Evolutionary conservation across 1,140 invertebrate genomes (phyloP), one percentile per base, ranked within the genome.

Genomic region (Planococcus citri): DNA sequence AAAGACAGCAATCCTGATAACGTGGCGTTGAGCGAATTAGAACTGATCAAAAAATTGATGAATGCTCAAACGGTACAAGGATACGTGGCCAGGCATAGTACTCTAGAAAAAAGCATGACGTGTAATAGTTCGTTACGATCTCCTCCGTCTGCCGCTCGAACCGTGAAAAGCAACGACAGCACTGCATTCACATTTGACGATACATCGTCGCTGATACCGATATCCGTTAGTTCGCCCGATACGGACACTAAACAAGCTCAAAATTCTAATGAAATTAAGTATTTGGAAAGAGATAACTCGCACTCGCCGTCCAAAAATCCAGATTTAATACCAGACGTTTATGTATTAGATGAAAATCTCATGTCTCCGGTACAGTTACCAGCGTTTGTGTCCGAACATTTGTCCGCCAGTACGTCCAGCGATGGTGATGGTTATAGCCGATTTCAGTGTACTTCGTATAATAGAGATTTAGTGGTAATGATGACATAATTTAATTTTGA

Each of bases 41-140:
- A 74, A 24, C 85, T 87, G 75, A 79, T 88, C 41, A 82, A 78
- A 72, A 85, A 81, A 74, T 77, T 90, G 37, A 87, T 91, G 80
- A 79, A 86, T 74, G 88, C 89, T 37, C 90, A 88, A 67, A 92
- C 90, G 58, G 82, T 92, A 71, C 88, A 90, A 80, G 91, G 90
- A 60, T 93, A 91, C 78, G 90, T 88, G 24, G 90, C 89, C 33
- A 82, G 91, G 76, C 90, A 92, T 78, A 88, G 88, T 70, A 93
- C 92, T 77, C 84, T 93, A 76, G 84, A 88, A 38, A 93, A 93
- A 82, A 91, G 90, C 79, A 89, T 92, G 68, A 92, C 90, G 68
- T 92, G 92, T 79, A 89, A 92, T 78, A 82, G 89, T 77, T 91
- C 89, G 70, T 81, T 92, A 75, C 87, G 87, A 72, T 90, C 88